These are phyloP conservation scores for Dendrolimus pini DNA, from an alignment of 2,888 invertebrate genomes.

Conservation along the genomic window DNA sequence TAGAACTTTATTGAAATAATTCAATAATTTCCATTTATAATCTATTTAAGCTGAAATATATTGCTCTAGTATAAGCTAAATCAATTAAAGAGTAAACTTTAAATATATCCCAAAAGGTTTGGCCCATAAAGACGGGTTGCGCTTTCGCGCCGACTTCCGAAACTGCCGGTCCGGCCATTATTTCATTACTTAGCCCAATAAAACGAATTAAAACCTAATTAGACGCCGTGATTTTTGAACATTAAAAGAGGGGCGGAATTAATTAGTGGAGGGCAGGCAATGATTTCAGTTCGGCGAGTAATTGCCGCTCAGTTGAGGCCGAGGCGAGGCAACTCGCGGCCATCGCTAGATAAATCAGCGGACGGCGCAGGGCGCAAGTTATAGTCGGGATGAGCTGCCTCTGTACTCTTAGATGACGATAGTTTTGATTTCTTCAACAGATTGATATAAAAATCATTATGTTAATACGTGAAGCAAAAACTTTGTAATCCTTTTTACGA, in stretches of 20 bases:
- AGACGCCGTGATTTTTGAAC: constrained; percentile 73
- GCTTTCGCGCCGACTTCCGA: constrained; percentile 23
- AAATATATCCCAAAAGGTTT: constrained; percentile 26
- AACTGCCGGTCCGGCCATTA: constrained; percentile 45
- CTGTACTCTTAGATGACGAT: too few relatives aligned
- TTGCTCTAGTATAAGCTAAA: background rate
- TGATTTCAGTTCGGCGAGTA: constrained; percentile 69
- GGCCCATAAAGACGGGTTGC: constrained; percentile 21
- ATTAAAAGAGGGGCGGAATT: constrained; percentile 72
- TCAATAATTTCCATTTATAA: background rate
- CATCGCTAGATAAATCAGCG: background rate
- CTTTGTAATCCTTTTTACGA: too few relatives aligned
- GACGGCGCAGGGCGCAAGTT: background rate
- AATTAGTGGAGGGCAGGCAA: constrained; percentile 69
- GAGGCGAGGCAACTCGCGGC: background rate
- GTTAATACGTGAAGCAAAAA: too few relatives aligned
- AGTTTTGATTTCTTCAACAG: too few relatives aligned
- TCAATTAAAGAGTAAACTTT: constrained; percentile 20
- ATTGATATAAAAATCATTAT: too few relatives aligned
- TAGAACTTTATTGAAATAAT: too few relatives aligned
- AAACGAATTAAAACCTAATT: constrained; percentile 77
- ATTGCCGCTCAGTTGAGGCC: constrained; percentile 44
- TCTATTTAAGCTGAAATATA: background rate
- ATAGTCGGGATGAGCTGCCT: too few relatives aligned
- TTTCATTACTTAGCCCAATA: constrained; percentile 66